Evolutionary conservation across 2,797 vertebrate genomes (phyloP).

Genomic region (Florisuga fusca): DNA sequence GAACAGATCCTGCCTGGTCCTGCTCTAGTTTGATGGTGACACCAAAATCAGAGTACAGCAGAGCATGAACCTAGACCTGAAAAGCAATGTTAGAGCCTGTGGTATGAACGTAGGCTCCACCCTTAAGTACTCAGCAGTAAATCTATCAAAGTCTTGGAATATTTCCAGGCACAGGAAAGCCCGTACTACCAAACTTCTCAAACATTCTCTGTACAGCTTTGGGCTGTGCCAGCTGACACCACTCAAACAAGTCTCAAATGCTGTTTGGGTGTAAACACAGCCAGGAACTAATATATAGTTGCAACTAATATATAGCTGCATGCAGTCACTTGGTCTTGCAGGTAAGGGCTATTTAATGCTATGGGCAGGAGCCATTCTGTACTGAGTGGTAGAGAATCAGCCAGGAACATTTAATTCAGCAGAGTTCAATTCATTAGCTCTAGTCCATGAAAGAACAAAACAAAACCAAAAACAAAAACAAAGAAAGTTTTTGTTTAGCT

Average conservation of each 20-base stretch:
- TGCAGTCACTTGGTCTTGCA: neutral
- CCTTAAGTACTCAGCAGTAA: neutral
- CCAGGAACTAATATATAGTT: neutral
- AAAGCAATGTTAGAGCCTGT: neutral
- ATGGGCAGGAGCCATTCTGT: neutral
- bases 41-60: neutral
- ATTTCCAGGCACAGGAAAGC: neutral
- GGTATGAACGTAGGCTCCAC: neutral
- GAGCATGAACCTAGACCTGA: neutral
- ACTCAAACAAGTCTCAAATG: neutral
- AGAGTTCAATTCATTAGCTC: neutral
- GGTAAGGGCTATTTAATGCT: neutral
- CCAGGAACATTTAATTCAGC: neutral
- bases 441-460: neutral
- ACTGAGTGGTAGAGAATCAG: neutral
- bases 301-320: fast-evolving
- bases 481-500: neutral
- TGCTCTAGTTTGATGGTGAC: neutral
- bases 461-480: neutral
- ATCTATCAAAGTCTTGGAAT: neutral
- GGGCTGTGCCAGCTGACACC: neutral
- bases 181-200: neutral
- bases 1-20: neutral
- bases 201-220: neutral
- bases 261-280: neutral